Percentiles rank a stretch among this genome's conserved stretches.
These are phyloP conservation scores for Selenia dentaria DNA, from an alignment of 2,888 invertebrate species.

Conservation along the genomic window DNA sequence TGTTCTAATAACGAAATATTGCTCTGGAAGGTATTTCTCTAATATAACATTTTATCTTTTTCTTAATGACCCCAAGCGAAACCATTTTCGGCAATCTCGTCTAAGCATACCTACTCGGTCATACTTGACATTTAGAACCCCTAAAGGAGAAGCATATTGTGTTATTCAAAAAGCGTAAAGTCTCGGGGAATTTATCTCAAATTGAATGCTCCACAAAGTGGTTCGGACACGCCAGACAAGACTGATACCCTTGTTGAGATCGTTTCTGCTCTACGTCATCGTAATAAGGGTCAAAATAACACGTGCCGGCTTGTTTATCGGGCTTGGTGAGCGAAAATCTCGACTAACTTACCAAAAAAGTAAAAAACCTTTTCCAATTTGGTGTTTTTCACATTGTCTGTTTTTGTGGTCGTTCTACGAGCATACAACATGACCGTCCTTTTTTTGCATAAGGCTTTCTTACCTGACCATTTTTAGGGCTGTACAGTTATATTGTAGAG, in stretches of 20 bases:
- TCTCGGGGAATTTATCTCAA: slow-evolving; percentile 24
- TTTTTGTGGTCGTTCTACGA: not conserved
- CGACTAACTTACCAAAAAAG: not conserved
- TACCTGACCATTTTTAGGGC: slow-evolving; percentile 28
- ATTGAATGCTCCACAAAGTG: slow-evolving; percentile 25
- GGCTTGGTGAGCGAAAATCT: not conserved
- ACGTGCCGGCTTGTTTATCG: not conserved
- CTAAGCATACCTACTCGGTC: too few relatives aligned
- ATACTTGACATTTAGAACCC: slow-evolving; percentile 15
- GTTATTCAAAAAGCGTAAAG: slow-evolving; percentile 11
- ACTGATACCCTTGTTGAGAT: too few relatives aligned
- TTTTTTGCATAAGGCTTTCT: slow-evolving; percentile 8
- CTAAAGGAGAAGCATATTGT: slow-evolving; percentile 7
- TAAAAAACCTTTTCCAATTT: slow-evolving; percentile 1
- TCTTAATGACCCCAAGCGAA: slow-evolving; percentile 7
- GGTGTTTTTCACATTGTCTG: slow-evolving; percentile 5
- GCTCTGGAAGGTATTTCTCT: too few relatives aligned
- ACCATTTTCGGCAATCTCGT: slow-evolving; percentile 9
- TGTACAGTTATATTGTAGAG: too few relatives aligned
- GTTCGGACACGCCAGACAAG: not conserved
- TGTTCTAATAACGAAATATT: too few relatives aligned
- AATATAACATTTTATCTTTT: slow-evolving; percentile 2
- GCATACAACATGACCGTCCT: not conserved
- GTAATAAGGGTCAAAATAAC: slow-evolving; percentile 3
- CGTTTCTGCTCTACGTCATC: not conserved